Evolutionary conservation across 2,797 vertebrate species (phyloP), one percentile per base, ranked within the genome.

Genomic region (Gambelia wislizenii): DNA sequence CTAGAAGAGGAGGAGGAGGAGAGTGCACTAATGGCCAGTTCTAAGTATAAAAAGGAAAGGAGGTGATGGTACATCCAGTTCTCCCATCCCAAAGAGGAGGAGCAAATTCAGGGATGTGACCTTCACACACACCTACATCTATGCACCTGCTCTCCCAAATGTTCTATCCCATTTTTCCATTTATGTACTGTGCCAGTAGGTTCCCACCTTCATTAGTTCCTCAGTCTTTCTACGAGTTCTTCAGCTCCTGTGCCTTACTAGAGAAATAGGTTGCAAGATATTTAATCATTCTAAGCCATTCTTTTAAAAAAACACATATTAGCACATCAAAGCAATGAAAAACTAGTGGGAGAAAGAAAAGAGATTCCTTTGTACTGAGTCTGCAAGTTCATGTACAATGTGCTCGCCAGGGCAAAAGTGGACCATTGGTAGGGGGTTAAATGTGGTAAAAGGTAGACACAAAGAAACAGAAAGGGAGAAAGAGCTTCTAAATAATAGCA

Each of bases 321-420:
- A 96, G 84, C 92, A 95, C 92, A 93, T 94, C 92, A 95, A 96
- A 95, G 94, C 89, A 92, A 92, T 72, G 81, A 93, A 91, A 95
- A 90, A 76, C 75, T 91, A 95, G 77, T 49, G 92, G 92, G 33
- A n/a, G 30, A 90, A 92, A 91, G 14, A 49, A 75, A 52, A 75
- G 25, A 85, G 87, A 7, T 85, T 84, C 59, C 86, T 94, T 92
- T 92, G 93, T 85, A 84, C 2, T 12, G 85, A 90, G 67, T 84
- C 78, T 77, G 90, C 69, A 85, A 94, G 84, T 92, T 94, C 95
- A 77, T 4, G 81, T 39, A 87, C 4, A 78, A 75, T 90, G 89
- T 12, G 69, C 86, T 42, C 87, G 85, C 61, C 84, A 92, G 83
- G 92, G 91, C 39, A 89, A 91, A 89, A 95, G 94, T 89, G 88